A percentile compares a stretch with the other conserved stretches of the same genome.
Evolutionary conservation across 2,888 invertebrate genomes (phyloP).

Genomic region (Cerastis rubricosa): DNA sequence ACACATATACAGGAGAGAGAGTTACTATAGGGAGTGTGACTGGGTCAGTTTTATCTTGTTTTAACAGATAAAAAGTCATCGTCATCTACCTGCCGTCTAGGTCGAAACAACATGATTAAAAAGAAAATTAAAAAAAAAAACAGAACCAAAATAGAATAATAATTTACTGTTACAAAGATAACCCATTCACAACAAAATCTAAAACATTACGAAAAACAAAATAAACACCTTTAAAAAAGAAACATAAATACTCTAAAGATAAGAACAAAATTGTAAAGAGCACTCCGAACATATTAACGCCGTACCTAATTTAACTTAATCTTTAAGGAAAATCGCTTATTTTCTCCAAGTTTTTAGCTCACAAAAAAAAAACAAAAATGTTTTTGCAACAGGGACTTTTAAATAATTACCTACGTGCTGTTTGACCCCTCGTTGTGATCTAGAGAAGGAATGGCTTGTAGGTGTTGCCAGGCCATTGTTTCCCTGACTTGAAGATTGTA

Average conservation of each 20-base stretch:
- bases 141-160: not conserved
- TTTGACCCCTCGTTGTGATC: slow-evolving; percentile 84
- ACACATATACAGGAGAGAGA: not conserved
- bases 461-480: slow-evolving; percentile 53
- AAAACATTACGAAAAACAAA: slow-evolving; percentile 12
- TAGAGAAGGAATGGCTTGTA: slow-evolving; percentile 68
- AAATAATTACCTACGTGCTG: slow-evolving; percentile 88
- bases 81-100: too few species aligned
- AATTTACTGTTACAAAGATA: slow-evolving; percentile 10
- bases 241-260: slow-evolving; percentile 56
- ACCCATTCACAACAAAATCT: slow-evolving; percentile 14
- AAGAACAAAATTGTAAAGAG: slow-evolving; percentile 63
- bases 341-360: slow-evolving; percentile 74
- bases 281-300: slow-evolving; percentile 67
- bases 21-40: not conserved
- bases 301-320: slow-evolving; percentile 67
- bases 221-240: slow-evolving; percentile 17
- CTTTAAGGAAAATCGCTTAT: slow-evolving; percentile 67
- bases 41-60: not conserved
- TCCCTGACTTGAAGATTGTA: not conserved
- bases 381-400: slow-evolving; percentile 75
- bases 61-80: not conserved
- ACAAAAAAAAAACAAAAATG: slow-evolving; percentile 71
- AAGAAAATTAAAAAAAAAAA: not conserved
- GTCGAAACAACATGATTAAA: too few species aligned